These are phyloP conservation scores for Synergus japonicus DNA, from an alignment of 2,888 invertebrate genomes.

Conservation along the genomic window DNA sequence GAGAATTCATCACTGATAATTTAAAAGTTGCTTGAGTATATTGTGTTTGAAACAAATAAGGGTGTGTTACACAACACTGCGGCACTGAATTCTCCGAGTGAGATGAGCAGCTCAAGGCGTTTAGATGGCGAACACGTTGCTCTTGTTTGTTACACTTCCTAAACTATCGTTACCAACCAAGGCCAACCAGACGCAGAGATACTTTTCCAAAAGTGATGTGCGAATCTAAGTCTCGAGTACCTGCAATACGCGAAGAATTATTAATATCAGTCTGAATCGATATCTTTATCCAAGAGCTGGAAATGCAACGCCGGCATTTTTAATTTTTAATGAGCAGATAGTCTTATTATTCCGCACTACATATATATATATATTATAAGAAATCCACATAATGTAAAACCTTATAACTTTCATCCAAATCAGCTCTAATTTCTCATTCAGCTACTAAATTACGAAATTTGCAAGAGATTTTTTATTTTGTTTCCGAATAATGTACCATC, in stretches of 20 bases:
- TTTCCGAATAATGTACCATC: background rate
- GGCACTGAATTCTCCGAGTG: constrained; percentile 1
- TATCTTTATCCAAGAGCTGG: background rate
- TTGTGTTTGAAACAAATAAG: constrained; percentile 5
- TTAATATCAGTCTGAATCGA: too few species aligned
- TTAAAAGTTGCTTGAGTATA: constrained; percentile 18
- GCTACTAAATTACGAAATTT: too few species aligned
- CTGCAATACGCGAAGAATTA: background rate
- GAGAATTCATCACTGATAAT: background rate
- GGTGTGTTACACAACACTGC: constrained; percentile 13
- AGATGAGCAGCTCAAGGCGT: constrained; percentile 27
- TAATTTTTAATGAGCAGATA: background rate
- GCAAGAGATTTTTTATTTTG: background rate
- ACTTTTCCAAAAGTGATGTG: background rate
- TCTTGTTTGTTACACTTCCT: constrained; percentile 31
- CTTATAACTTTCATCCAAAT: too few species aligned
- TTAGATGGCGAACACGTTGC: constrained; percentile 19
- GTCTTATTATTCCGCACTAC: too few species aligned
- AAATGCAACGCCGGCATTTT: background rate
- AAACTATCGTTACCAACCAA: constrained; percentile 1
- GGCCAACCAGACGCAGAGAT: background rate
- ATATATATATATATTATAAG: too few species aligned
- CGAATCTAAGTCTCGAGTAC: background rate
- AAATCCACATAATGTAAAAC: too few species aligned
- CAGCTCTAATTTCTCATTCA: too few species aligned